These are phyloP conservation scores for Eptesicus fuscus DNA, from an alignment of 2,113 vertebrate species.

Conservation along the genomic window DNA sequence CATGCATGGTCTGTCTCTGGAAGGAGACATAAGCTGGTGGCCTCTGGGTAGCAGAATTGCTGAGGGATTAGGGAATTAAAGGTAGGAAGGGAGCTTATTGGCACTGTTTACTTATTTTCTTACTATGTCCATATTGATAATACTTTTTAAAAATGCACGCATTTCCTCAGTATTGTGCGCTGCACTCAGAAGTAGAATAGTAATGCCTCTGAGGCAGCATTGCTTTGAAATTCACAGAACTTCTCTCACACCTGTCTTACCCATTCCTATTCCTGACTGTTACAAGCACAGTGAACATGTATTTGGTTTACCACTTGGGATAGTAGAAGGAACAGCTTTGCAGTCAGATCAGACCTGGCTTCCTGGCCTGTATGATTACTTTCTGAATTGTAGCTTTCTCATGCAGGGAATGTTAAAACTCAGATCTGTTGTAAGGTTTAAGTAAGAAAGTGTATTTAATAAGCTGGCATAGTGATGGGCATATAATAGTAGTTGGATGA, in stretches of 20 bases:
- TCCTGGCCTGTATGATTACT: background rate
- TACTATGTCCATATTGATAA: background rate
- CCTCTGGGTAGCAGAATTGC: background rate
- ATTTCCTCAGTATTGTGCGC: background rate
- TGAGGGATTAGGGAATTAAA: background rate
- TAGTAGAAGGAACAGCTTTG: background rate
- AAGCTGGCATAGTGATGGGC: background rate
- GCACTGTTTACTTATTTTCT: background rate
- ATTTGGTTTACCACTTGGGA: background rate
- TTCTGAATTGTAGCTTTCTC: background rate
- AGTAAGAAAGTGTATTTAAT: background rate
- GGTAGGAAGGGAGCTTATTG: background rate
- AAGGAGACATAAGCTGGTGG: background rate
- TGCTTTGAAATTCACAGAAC: background rate
- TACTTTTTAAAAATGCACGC: background rate
- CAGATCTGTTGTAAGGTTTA: background rate
- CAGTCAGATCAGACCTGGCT: background rate
- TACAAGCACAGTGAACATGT: background rate
- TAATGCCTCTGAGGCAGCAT: background rate
- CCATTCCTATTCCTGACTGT: background rate
- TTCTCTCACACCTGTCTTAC: background rate
- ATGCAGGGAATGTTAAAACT: background rate
- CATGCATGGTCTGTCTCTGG: background rate
- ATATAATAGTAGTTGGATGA: background rate
- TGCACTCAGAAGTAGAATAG: background rate